Evolutionary conservation across 2,797 vertebrate species (phyloP).

Genomic region (Chrysocyon brachyurus): DNA sequence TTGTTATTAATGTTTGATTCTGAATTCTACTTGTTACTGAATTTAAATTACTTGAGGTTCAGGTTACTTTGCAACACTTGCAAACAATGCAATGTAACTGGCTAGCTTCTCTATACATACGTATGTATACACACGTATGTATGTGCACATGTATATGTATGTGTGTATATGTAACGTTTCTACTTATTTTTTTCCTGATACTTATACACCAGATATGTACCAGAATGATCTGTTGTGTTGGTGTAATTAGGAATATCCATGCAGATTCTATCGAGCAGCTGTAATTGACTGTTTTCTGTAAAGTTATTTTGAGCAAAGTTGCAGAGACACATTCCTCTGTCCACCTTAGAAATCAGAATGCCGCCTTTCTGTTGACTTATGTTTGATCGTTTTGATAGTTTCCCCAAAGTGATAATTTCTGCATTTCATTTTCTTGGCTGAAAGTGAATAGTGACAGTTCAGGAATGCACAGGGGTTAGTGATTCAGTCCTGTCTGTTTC

Average conservation of each 20-base stretch:
- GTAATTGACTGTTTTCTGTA: conserved; percentile 80
- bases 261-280: conserved; percentile 75
- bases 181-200: conserved; percentile 79
- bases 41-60: conserved; percentile 89
- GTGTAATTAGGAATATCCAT: conserved; percentile 82
- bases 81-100: conserved; percentile 87
- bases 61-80: conserved; percentile 85
- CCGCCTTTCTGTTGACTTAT: conserved; percentile 76
- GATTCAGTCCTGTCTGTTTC: conserved; percentile 77
- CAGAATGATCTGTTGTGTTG: conserved; percentile 77
- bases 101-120: conserved; percentile 58
- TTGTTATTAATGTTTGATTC: conserved; percentile 88
- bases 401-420: conserved; percentile 80
- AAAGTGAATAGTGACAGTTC: conserved; percentile 77
- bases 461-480: conserved; percentile 81
- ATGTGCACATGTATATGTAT: not conserved
- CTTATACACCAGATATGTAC: conserved; percentile 76
- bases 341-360: conserved; percentile 44
- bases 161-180: conserved; percentile 49
- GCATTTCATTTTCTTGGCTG: conserved; percentile 78
- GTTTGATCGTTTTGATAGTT: conserved; percentile 74
- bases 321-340: conserved; percentile 86
- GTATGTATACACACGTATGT: not conserved
- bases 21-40: conserved; percentile 88
- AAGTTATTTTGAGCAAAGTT: conserved; percentile 76